Evolutionary conservation across 1,140 invertebrate genomes (phyloP), one percentile per base, ranked within the genome.

Genomic region (Bombus superbus): DNA sequence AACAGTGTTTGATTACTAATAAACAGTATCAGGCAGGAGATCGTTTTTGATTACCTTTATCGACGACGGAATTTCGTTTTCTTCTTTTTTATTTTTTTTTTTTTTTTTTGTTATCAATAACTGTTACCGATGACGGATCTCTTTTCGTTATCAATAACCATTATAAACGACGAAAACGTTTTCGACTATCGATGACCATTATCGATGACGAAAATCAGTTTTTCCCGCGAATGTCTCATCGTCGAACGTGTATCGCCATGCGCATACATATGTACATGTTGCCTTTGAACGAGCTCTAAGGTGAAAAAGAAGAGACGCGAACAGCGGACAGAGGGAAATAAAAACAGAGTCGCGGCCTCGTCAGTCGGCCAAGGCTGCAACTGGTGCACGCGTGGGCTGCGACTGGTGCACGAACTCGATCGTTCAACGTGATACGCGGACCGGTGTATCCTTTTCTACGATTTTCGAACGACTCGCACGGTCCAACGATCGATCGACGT

Each of bases 361-460:
- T 53, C 35, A 88, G 68, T 89, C 83, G 87, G 88, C 87, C 88
- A 89, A 89, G 88, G 88, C 84, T 82, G 83, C 64, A n/a, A 38
- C 44, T 57, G 69, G n/a, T 40, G 47, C 59, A 75, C 79, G 71
- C 57, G 88, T 89, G 79, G 85, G 80, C 66, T 53, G 47, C 47
- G 18, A 53, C 47, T 72, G 83, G 57, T 38, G 28, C 85, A 38
- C 68, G 57, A 35, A 59, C 47, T n/a, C 42, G 68, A 53, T 81
- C 44, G 77, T 66, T 72, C 77, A 47, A 69, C 28, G 68, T 25
- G 82, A 68, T 69, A 47, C 72, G 69, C 4, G 2, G 40, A 42
- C 28, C n/a, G 71, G 69, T 32, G 71, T 32, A 38, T 42, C 9
- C 57, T 40, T 57, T 79, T 28, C 62, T 35, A 59, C 42, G 73